Base-by-base conservation (phyloP, 2,888 invertebrate genomes). In the Lacanobia oleracea region DNA sequence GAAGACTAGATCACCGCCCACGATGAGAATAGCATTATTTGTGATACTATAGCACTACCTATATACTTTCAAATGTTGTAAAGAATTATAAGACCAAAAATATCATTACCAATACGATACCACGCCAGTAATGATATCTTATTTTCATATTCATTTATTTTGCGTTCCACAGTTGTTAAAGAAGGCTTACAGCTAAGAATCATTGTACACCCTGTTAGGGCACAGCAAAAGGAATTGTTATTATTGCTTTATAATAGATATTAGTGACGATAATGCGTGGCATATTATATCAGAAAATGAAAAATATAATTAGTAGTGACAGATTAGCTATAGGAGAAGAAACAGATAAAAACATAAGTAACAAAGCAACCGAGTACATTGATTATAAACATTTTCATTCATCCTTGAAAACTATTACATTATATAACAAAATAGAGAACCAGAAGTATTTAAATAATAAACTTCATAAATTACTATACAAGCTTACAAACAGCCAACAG, bases 1-100 rank as follows among this genome's bases (percentile, higher is more conserved):
- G 10, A 33, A 61, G n/a, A 37, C 23, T 69, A 63, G 40, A 62
- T 62, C 53, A 64, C 48, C 78, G 64, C 78, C 64, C 53, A 77
- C 54, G 21, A 12, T 50, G n/a, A 18, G 0, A 12, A 6, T 2
- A 57, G 57, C n/a, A 56, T 37, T 57, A 27, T 69, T 81, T 59
- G 60, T 45, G 54, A 50, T 33, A 63, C 63, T n/a, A 5, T n/a
- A 79, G 10, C 50, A 56, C 50, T 54, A n/a, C n/a, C n/a, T n/a
- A 53, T 18, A 33, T 54, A 27, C 16, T 61, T 61, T 33, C 43
- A 54, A 57, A 3, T 37, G 14, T 3, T 57, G 1, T 12, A 53
- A 1, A 53, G 14, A 71, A 66, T 62, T 51, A 62, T 21, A 2
- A 67, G 14, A 65, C 27, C 33, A n/a, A 60, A 63, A 56, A 66